phyloP scores from a whole-genome alignment of 1,140 invertebrate species.

The Trinorchestia longiramus region DNA sequence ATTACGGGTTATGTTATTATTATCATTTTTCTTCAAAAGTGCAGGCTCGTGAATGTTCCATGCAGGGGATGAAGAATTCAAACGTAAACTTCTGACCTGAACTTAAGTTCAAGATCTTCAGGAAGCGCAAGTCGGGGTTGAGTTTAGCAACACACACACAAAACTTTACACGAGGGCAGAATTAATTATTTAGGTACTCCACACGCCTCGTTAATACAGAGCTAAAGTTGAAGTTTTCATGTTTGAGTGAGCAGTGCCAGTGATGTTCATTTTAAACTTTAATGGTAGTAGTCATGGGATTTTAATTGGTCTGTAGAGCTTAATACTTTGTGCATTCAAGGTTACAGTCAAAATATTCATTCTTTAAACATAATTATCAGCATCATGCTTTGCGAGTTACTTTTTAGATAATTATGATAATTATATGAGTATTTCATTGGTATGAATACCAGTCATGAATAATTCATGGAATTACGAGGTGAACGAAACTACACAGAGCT shows the following conservation, averaged over 20 bases:
- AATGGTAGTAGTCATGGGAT: not conserved
- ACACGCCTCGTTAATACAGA: not conserved
- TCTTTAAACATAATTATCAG: not conserved
- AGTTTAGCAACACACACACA: not conserved
- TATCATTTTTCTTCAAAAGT: not conserved
- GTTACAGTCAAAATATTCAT: not conserved
- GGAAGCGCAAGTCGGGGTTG: not conserved
- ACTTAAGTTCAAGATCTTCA: not conserved
- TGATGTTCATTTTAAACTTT: not conserved
- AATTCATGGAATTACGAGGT: no score
- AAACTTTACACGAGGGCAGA: not conserved
- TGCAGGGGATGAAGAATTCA: not conserved
- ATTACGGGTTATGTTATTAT: not conserved
- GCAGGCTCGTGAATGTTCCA: not conserved
- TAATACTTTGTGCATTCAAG: no score
- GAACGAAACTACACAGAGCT: no score
- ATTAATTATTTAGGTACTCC: not conserved
- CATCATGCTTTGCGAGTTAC: not conserved
- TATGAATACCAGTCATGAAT: no score
- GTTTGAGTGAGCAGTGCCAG: not conserved
- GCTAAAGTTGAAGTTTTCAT: not conserved
- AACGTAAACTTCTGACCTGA: not conserved
- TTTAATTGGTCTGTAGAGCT: not conserved
- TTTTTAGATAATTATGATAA: no score
- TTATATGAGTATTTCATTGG: no score